phyloP scores from a whole-genome alignment of 2,113 vertebrate genomes.

The Prolemur simus region DNA sequence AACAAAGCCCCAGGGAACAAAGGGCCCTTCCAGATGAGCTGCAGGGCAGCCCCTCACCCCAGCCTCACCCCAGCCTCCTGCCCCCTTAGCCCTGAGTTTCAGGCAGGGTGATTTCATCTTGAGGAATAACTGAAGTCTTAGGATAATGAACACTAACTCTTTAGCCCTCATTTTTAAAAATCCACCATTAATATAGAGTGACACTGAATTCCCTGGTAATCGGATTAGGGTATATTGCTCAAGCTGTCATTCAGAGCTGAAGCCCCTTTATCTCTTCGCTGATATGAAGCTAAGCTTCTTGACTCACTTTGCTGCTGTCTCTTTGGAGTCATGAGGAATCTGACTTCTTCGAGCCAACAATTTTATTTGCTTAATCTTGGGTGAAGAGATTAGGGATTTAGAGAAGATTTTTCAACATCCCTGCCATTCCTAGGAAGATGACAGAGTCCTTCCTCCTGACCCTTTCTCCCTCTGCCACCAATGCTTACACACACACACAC shows the following conservation, averaged over 20 bases:
- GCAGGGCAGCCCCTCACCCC: neutral
- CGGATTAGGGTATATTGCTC: conserved; percentile 82
- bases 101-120: conserved; percentile 24
- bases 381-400: conserved; percentile 68
- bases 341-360: conserved; percentile 66
- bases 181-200: conserved; percentile 58
- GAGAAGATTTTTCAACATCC: conserved; percentile 43
- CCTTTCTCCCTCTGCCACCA: neutral
- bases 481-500: neutral
- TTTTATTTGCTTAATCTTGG: conserved; percentile 70
- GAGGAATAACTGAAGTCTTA: neutral
- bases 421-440: conserved; percentile 35
- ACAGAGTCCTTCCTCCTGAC: neutral
- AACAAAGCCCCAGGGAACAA: conserved; percentile 47
- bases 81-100: neutral
- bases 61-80: neutral
- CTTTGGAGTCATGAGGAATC: conserved; percentile 45
- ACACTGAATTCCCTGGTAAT: conserved; percentile 81
- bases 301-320: conserved; percentile 13
- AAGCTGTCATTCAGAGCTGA: conserved; percentile 74
- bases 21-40: neutral
- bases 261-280: conserved; percentile 38
- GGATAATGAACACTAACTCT: conserved; percentile 54
- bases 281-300: conserved; percentile 62
- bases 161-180: conserved; percentile 47